A percentile compares a stretch with the other conserved stretches of the same genome.
Conservation (phyloP, 2,113 vertebrate genomes). For the Vidua macroura region DNA sequence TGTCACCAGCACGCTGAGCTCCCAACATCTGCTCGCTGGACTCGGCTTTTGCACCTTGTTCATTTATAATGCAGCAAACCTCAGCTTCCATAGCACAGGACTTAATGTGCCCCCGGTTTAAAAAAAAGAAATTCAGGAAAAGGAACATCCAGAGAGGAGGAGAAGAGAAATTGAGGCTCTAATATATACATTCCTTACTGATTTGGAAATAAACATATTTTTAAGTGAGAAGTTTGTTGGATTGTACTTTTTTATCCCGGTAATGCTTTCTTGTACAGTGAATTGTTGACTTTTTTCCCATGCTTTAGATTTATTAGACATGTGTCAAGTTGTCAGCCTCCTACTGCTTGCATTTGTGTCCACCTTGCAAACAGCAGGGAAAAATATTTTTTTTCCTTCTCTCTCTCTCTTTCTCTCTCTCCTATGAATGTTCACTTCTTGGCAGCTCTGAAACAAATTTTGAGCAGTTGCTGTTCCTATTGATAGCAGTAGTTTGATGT, state of each 20-base stretch:
- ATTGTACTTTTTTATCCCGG: conserved; percentile 62
- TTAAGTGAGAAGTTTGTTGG: conserved; percentile 63
- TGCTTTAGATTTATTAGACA: conserved; percentile 80
- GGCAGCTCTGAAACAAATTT: conserved; percentile 80
- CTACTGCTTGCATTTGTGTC: conserved; percentile 76
- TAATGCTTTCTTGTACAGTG: conserved; percentile 64
- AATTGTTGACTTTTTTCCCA: conserved; percentile 72
- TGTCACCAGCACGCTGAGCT: conserved; percentile 57
- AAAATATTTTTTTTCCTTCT: conserved; percentile 71
- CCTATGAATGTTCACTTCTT: conserved; percentile 73
- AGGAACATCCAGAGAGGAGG: neutral
- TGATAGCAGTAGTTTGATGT: conserved; percentile 79
- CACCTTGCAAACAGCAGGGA: conserved; percentile 80
- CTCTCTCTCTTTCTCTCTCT: conserved; percentile 56
- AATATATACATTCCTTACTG: conserved; percentile 26
- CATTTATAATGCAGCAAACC: conserved; percentile 53
- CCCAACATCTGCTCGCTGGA: conserved; percentile 66
- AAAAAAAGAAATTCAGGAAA: conserved; percentile 7
- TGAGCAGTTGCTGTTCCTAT: conserved; percentile 80
- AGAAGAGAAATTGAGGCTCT: conserved; percentile 37
- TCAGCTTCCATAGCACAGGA: neutral
- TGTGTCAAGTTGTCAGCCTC: conserved; percentile 79
- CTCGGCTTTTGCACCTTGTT: conserved; percentile 44
- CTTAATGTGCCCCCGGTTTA: neutral
- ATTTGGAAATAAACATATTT: conserved; percentile 71